A percentile compares a stretch with the other conserved stretches of the same genome.
These are phyloP conservation scores for Oenanthe melanoleuca DNA, from an alignment of 2,113 vertebrate species.

Conservation along the genomic window DNA sequence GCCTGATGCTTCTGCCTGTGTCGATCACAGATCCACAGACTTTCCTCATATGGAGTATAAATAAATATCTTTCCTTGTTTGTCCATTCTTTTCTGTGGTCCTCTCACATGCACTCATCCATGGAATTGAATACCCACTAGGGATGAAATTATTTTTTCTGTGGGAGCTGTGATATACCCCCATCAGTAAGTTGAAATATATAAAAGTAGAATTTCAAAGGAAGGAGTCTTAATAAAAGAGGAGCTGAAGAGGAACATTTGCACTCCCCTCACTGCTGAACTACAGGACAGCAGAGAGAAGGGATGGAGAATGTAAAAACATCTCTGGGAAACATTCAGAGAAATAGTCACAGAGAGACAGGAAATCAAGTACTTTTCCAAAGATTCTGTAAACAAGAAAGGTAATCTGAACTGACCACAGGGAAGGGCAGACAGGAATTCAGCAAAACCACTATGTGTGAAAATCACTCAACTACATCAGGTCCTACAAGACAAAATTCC, in stretches of 20 bases:
- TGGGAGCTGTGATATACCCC: neutral
- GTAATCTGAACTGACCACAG: neutral
- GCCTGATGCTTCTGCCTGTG: neutral
- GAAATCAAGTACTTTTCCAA: neutral
- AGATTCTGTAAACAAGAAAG: neutral
- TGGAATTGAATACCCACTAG: neutral
- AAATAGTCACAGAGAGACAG: neutral
- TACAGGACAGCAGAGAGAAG: neutral
- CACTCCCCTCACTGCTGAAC: neutral
- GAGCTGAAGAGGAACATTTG: neutral
- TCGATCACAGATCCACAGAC: neutral
- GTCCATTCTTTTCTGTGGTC: neutral
- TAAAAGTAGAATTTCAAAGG: neutral
- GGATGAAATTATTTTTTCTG: neutral
- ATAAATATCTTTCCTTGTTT: neutral
- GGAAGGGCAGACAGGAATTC: neutral
- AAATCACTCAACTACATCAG: neutral
- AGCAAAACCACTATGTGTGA: neutral
- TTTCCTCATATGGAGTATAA: neutral
- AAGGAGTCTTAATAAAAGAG: neutral
- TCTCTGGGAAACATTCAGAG: neutral
- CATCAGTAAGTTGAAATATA: neutral
- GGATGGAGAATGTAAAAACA: neutral
- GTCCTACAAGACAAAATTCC: neutral
- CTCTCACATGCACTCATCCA: neutral